These are phyloP conservation scores for Sipha flava DNA, from an alignment of 1,140 invertebrate species.

Conservation along the genomic window DNA sequence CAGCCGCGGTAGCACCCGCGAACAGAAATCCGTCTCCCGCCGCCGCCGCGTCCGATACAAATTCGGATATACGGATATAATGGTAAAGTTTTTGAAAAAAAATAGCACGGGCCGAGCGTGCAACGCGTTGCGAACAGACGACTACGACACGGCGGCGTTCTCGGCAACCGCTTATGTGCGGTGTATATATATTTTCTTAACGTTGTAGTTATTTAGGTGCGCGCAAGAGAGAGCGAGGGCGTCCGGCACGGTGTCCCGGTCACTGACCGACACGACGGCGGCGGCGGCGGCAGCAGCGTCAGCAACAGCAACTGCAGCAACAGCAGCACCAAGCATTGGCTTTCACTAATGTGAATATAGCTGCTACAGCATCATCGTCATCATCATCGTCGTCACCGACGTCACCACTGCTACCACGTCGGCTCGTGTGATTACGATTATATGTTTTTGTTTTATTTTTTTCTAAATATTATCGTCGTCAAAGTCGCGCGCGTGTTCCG, in stretches of 20 bases:
- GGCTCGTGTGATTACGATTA: too few species aligned
- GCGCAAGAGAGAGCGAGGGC: constrained; percentile 31
- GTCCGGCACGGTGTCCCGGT: constrained; percentile 19
- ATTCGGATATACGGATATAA: too few species aligned
- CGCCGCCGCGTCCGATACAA: too few species aligned
- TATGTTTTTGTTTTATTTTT: too few species aligned
- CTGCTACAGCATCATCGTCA: not conserved
- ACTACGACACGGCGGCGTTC: not conserved
- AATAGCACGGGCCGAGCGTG: not conserved
- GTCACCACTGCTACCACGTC: too few species aligned
- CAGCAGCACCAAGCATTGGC: not conserved
- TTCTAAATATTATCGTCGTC: too few species aligned
- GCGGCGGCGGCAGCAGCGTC: not conserved
- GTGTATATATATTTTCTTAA: not conserved
- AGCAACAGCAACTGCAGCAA: not conserved
- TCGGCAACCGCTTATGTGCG: not conserved
- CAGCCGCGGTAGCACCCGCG: too few species aligned
- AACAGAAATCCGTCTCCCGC: too few species aligned
- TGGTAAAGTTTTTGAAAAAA: too few species aligned
- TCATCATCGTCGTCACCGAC: not conserved
- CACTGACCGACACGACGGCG: constrained; percentile 27
- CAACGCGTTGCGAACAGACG: too few species aligned
- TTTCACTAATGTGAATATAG: not conserved
- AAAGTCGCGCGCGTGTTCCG: too few species aligned
- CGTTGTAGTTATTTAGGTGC: constrained; percentile 28